A percentile compares a stretch with the other conserved stretches of the same genome.
phyloP scores from a whole-genome alignment of 2,113 vertebrate genomes.

The Myiopsitta monachus region DNA sequence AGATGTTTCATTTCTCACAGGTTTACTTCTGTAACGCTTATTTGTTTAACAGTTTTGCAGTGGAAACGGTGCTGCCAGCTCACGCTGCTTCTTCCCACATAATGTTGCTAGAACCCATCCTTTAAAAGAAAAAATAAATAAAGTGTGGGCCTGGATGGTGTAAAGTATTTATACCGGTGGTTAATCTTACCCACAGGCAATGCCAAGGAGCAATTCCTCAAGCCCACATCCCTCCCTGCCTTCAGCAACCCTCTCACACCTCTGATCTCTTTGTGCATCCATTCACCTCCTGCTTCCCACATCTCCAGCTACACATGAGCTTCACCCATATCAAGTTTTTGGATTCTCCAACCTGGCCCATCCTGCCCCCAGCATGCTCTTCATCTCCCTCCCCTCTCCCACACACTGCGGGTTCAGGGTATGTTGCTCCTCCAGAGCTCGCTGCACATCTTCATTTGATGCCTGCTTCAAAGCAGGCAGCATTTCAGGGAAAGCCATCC shows the following conservation, averaged over 20 bases:
- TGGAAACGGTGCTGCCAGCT: conserved; percentile 26
- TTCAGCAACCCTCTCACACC: neutral
- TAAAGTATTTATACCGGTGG: neutral
- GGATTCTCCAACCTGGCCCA: fast-evolving
- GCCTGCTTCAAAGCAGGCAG: neutral
- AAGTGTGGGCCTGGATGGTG: fast-evolving
- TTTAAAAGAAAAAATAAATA: neutral
- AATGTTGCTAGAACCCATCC: neutral
- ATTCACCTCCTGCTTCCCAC: neutral
- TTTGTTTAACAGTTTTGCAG: conserved; percentile 66
- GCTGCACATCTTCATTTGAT: neutral
- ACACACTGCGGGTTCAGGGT: fast-evolving
- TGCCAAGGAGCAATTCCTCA: neutral
- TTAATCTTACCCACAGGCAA: neutral
- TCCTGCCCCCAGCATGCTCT: neutral
- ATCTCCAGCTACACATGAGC: fast-evolving
- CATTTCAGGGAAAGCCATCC: neutral
- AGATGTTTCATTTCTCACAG: conserved; percentile 67
- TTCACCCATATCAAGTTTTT: fast-evolving
- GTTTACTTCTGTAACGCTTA: conserved; percentile 68
- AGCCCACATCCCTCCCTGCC: neutral
- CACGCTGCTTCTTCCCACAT: conserved; percentile 22
- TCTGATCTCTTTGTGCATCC: neutral
- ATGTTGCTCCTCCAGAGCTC: neutral
- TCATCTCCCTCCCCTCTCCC: neutral